Base-by-base conservation (phyloP, 2,888 invertebrate species). In the Yponomeuta plumbellus region DNA sequence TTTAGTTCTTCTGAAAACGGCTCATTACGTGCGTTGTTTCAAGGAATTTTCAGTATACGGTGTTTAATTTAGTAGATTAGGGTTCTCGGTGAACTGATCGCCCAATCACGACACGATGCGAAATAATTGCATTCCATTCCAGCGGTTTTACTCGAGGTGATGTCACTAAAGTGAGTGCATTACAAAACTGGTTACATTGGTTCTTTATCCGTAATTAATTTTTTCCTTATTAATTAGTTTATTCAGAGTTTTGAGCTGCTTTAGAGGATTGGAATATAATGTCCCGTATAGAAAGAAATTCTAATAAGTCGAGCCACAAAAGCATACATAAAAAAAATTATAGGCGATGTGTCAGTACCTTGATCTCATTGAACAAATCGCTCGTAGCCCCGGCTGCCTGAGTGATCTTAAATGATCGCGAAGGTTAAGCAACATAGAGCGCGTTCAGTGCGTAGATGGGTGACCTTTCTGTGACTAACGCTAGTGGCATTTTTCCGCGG, bases 121-220 rank as follows among this genome's bases (percentile, higher is more conserved):
- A 23, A 34, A 23, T 62, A 62, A 62, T 62, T 62, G 62, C 62
- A 62, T 62, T 62, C 62, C 62, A 39, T 62, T 62, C 34, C 34
- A 22, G 20, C n/a, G 34, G 62, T 34, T 62, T 39, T 39, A 39
- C 11, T 23, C 11, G 62, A 39, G 62, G 62, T 62, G 62, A 62
- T 62, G 62, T 62, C 62, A 62, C 62, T 23, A 13, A 22, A 59
- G 59, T 59, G 21, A 22, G 23, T 11, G 20, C 11, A 22, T 22
- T 20, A 58, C 59, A 23, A 59, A 59, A 59, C 22, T 21, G 59
- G 22, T 22, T 23, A 20, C 11, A 23, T 11, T 21, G 59, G 22
- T 22, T 59, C 59, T 11, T 59, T 23, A 11, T 13, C 21, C 23
- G 22, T 34, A 34, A 34, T 22, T 59, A 23, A 13, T 2, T 23